Base-by-base conservation (phyloP, 2,888 invertebrate species). In the Ceriagrion tenellum region DNA sequence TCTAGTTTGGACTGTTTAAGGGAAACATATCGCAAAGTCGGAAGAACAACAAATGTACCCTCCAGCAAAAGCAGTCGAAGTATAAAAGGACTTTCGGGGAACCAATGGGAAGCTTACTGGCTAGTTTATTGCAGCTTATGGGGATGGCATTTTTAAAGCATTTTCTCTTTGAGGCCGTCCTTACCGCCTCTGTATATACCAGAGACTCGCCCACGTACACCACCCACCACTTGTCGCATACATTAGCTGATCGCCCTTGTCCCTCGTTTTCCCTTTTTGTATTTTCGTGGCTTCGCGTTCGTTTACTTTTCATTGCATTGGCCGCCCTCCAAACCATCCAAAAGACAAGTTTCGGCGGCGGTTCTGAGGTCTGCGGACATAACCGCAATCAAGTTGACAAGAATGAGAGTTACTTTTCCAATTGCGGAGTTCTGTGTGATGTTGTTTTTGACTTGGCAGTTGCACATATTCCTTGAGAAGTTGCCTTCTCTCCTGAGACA, bases 121-220 rank as follows among this genome's bases (percentile, higher is more conserved):
- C 47, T 47, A 47, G 2, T 47, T 47, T 47, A 47, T 47, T 8
- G 47, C 2, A 47, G 47, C 4, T 47, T 47, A 47, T 47, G 47
- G 47, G 47, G 4, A 47, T 47, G 47, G 4, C 47, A 47, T 47
- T 47, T 47, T 8, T 8, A 47, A 47, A n/a, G 8, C 47, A 47
- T 69, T 20, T 69, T 69, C 18, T n/a, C 69, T 69, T 10, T 59
- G 81, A 81, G 35, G 35, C 35, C 81, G 40, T 63, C 47, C 35
- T 47, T 23, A 12, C 69, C 59, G 69, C 93, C 74, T 93, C 93
- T 55, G 26, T 35, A 47, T 26, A n/a, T 26, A 26, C 35, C 26
- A 40, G 63, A 93, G 93, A 93, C 93, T 26, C 93, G 74, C 93
- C 93, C 69, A 93, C 93, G 26, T 47, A 26, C 40, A 69, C 93